Conservation (phyloP, 2,797 vertebrate genomes). For the Epinephelus coioides region DNA sequence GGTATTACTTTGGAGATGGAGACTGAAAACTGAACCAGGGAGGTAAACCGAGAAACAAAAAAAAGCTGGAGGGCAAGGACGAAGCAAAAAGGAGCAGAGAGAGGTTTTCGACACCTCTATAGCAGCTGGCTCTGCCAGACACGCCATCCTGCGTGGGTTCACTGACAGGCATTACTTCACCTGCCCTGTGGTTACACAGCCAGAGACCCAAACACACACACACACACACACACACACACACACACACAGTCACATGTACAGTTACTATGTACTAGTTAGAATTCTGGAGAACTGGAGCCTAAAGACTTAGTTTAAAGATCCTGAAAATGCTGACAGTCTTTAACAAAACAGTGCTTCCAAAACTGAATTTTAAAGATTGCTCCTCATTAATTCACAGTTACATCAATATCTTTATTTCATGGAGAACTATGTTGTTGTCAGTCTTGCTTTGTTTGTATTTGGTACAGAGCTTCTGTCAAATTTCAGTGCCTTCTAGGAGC, state of each 20-base stretch:
- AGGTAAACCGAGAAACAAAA: slow-evolving; percentile 50
- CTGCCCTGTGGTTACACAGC: slow-evolving; percentile 57
- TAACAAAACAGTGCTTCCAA: not conserved
- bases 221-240: slow-evolving; percentile 24
- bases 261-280: slow-evolving; percentile 14
- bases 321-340: not conserved
- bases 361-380: not conserved
- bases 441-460: not conserved
- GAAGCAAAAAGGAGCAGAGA: slow-evolving; percentile 45
- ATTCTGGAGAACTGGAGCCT: not conserved
- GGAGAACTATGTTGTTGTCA: not conserved
- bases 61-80: slow-evolving; percentile 60
- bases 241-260: slow-evolving; percentile 5
- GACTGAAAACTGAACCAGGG: slow-evolving; percentile 41
- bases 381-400: not conserved
- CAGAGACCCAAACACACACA: slow-evolving; percentile 36
- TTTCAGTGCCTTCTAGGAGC: not conserved
- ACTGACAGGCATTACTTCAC: slow-evolving; percentile 71
- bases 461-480: not conserved
- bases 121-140: slow-evolving; percentile 75
- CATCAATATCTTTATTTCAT: not conserved
- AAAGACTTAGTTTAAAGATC: not conserved
- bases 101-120: slow-evolving; percentile 74
- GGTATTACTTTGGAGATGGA: slow-evolving; percentile 1
- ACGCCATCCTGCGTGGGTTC: slow-evolving; percentile 67